Base-by-base conservation (phyloP, 2,888 invertebrate genomes). In the Taenaris catops region DNA sequence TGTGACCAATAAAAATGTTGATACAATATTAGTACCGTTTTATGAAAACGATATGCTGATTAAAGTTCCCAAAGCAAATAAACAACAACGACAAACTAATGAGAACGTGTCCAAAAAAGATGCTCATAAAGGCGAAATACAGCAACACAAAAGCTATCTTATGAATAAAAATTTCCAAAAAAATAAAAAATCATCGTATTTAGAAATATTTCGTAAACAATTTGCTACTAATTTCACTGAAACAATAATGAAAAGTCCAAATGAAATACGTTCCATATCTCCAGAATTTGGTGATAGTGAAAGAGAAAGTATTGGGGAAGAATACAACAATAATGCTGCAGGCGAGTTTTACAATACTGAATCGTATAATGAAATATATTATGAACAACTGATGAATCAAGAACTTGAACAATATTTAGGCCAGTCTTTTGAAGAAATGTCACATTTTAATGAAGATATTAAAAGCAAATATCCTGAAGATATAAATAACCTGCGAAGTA, bases 21-120 rank as follows among this genome's bases (percentile, higher is more conserved):
- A 81, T 32, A 83, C 80, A 2, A 80, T 86, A 51, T 60, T 83
- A 2, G 84, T 86, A 1, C 86, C 86, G 1, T 84, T 86, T 54
- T 86, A 84, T 43, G 86, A 86, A 54, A 76, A 81, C 35, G 86
- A 86, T 49, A 72, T 84, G 10, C 65, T 86, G 20, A 71, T 86
- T 41, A 76, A 79, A 53, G 67, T 86, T 31, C 64, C 75, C 6
- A 83, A 76, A 51, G 53, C 53, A 9, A 59, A 58, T 12, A 69
- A 64, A 48, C 58, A 49, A 36, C 60, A 56, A 24, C 48, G 52
- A 29, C 56, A 48, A 25, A 47, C 41, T 34, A 49, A 51, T 10
- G 51, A 46, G 17, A 63, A 58, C 40, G 7, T 12, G 5, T 40
- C 48, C 1, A 57, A 48, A 41, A 39, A 41, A 1, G 49, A 47